phyloP scores from a whole-genome alignment of 2,888 invertebrate genomes.

The Parascotia fuliginaria region DNA sequence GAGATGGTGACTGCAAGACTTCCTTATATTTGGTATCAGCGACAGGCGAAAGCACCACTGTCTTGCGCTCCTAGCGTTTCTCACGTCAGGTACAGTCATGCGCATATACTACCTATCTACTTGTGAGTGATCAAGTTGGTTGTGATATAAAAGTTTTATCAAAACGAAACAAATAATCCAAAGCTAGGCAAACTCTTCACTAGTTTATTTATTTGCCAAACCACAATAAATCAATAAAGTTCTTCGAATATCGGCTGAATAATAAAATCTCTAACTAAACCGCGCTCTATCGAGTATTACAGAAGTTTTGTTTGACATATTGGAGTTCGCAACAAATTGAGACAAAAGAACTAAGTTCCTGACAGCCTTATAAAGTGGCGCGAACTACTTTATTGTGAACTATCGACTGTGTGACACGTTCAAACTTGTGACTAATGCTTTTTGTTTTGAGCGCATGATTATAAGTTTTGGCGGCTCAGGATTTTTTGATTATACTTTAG shows the following conservation, averaged over 20 bases:
- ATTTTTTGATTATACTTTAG: neutral
- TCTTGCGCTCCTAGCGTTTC: too few relatives aligned
- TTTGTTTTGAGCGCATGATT: constrained; percentile 7
- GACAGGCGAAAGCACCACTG: too few relatives aligned
- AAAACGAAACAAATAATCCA: too few relatives aligned
- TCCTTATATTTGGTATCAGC: too few relatives aligned
- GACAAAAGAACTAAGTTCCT: constrained; percentile 32
- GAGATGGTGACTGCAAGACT: too few relatives aligned
- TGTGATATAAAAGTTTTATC: too few relatives aligned
- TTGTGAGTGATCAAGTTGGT: too few relatives aligned
- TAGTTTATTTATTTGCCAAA: neutral
- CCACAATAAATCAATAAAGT: constrained; percentile 10
- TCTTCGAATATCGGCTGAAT: constrained; percentile 20
- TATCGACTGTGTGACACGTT: constrained; percentile 26
- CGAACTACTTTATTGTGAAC: constrained; percentile 39
- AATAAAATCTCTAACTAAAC: constrained; percentile 25
- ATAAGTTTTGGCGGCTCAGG: neutral
- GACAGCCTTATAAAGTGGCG: constrained; percentile 36
- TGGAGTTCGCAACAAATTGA: constrained; percentile 36
- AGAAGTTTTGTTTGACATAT: constrained; percentile 44
- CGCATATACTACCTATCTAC: too few relatives aligned
- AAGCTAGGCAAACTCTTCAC: constrained; percentile 5
- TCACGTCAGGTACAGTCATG: too few relatives aligned
- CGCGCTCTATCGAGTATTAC: constrained; percentile 24
- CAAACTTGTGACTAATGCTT: constrained; percentile 16